Base-by-base conservation (phyloP, 2,888 invertebrate species). In the Galerucella nymphaeae region DNA sequence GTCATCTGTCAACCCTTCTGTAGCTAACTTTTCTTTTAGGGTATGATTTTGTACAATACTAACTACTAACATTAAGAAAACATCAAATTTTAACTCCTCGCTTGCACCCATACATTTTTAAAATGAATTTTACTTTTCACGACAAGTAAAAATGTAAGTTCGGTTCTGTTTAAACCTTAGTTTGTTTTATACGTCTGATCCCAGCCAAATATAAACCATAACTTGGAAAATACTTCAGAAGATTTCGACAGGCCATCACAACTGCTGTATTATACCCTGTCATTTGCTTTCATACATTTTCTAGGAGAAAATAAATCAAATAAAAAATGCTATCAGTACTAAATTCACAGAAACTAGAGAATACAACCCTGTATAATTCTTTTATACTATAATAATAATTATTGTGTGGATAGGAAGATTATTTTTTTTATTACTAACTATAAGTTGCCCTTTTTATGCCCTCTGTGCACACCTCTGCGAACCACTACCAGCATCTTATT, bases 181-280 rank as follows among this genome's bases (percentile, higher is more conserved):
- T 73, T 75, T 72, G 77, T 69, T 75, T 72, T 74, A 18, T 41
- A 20, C n/a, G 41, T 42, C 71, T 70, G 77, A 77, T 77, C 75
- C 76, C 77, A 78, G 79, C 79, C 80, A 80, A 82, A 79, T 80
- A 78, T 78, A 76, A 76, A 76, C 80, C 79, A 81, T 82, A 82
- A 82, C 80, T 82, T 81, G 79, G 73, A 80, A 38, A 82, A 82
- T 82, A 80, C 81, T 81, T 81, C 79, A 76, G 75, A 76, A 78
- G 77, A 80, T 80, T 80, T 79, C 79, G 81, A 77, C 77, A 63
- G 74, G 76, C 77, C 76, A 77, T 80, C 79, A 77, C 71, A 70
- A 42, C 13, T 67, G 78, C 78, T 68, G 75, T 72, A 78, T 80
- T 79, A 81, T 81, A 76, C 76, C 58, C n/a, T 59, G 45, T 48